Evolutionary conservation across 1,140 invertebrate species (phyloP), one percentile per base, ranked within the genome.

Genomic region (Drosophila ironensis): DNA sequence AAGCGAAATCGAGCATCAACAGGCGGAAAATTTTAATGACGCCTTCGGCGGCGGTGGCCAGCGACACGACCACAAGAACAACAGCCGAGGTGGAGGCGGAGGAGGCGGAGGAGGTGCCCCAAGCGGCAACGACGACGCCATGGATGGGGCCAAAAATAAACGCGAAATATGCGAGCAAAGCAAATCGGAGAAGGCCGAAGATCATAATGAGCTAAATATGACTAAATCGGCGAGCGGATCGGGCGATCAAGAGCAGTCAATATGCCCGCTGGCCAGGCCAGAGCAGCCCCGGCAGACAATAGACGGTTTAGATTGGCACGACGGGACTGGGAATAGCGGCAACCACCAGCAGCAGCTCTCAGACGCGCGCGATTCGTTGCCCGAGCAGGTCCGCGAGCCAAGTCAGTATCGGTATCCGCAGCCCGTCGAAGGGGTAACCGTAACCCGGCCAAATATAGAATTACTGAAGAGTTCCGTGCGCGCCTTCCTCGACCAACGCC

Each of bases 11-110:
- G 81, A 84, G 80, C 80, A 84, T 86, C 80, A 84, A 84, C 80
- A 86, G 80, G 80, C 80, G 80, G 80, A 84, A 84, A 84, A 84
- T 84, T 77, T 86, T 84, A 86, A 84, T 84, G 80, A 86, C 80
- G 80, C 80, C 74, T 84, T 77, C 60, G 68, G 59, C 38, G 38
- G 6, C 14, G 14, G 11, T 12, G 20, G 63, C 51, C 53, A 53
- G 76, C 75, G 70, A 71, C 69, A 67, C 59, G 64, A 80, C 63
- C 22, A 68, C 69, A 59, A 51, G 38, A 25, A 17, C 11, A 50
- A 4, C 28, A 46, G 12, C 46, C 37, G 27, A 30, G 35, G n/a
- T n/a, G 16, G 14, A 17, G 16, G 7, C 11, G 4, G 11, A 12
- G 11, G n/a, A 14, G 7, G 54, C 48, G 44, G 46, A 51, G 48